Evolutionary conservation across 2,797 vertebrate genomes (phyloP).

Genomic region (Pseudopleuronectes americanus): DNA sequence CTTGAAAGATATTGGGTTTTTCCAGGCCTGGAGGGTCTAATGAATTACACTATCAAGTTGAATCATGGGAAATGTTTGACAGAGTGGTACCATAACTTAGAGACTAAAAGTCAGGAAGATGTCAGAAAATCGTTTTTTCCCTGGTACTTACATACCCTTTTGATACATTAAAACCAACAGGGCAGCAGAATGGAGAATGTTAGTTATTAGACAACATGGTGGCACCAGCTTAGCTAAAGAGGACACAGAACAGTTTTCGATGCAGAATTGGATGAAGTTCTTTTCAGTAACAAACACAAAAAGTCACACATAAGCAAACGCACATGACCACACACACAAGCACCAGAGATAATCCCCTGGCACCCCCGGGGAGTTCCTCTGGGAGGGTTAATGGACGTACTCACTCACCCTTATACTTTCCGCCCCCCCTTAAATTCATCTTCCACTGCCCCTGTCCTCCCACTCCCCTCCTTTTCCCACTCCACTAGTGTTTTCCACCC

Average conservation of each 20-base stretch:
- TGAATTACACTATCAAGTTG: not conserved
- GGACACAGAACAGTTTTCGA: too few relatives aligned
- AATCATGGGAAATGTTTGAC: not conserved
- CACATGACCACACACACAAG: constrained; percentile 39
- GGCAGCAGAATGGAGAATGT: not conserved
- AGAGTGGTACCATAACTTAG: not conserved
- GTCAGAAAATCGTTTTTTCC: too few relatives aligned
- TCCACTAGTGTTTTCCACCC: constrained; percentile 73
- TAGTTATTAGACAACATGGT: not conserved
- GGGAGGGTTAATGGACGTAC: constrained; percentile 74
- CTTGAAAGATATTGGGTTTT: not conserved
- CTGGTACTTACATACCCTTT: not conserved
- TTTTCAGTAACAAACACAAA: constrained; percentile 13
- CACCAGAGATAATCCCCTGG: constrained; percentile 45
- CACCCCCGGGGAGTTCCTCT: constrained; percentile 53
- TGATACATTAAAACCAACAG: constrained; percentile 12
- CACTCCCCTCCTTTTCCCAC: constrained; percentile 56
- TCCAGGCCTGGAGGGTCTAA: not conserved
- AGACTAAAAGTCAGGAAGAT: not conserved
- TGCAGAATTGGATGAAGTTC: constrained; percentile 17
- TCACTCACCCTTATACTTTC: constrained; percentile 73
- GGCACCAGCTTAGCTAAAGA: too few relatives aligned
- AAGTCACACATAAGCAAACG: constrained; percentile 44
- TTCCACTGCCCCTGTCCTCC: constrained; percentile 54
- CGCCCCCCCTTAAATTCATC: constrained; percentile 59